Percentiles rank a stretch among this genome's conserved stretches.
Evolutionary conservation across 1,140 invertebrate species (phyloP).

Genomic region (Aphaenogaster floridana): DNA sequence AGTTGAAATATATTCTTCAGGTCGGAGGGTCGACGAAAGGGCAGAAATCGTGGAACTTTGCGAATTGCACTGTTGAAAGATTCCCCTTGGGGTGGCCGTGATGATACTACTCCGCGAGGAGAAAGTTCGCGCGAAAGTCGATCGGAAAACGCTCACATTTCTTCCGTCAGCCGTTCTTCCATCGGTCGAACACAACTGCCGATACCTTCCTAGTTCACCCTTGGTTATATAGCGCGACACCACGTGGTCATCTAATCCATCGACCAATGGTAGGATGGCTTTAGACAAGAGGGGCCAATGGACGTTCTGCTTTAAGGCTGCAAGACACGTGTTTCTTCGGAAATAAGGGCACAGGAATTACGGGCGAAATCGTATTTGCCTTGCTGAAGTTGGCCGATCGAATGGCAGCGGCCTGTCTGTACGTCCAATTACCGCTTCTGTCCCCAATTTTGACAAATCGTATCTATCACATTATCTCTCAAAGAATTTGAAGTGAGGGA

Average conservation of each 20-base stretch:
- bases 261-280: conserved; percentile 80
- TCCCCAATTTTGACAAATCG: conserved; percentile 18
- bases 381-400: conserved; percentile 71
- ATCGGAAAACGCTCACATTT: conserved; percentile 76
- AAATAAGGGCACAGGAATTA: conserved; percentile 81
- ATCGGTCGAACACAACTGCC: conserved; percentile 82
- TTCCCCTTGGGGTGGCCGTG: background rate
- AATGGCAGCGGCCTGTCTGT: conserved; percentile 56
- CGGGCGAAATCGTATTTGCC: conserved; percentile 77
- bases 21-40: background rate
- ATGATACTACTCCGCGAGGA: conserved; percentile 66
- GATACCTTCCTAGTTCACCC: conserved; percentile 82
- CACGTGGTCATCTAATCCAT: conserved; percentile 86
- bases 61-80: conserved; percentile 59
- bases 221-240: conserved; percentile 85
- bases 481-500: conserved; percentile 5
- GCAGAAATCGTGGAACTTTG: conserved; percentile 39
- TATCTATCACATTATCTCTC: background rate
- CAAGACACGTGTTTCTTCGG: conserved; percentile 81
- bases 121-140: conserved; percentile 52
- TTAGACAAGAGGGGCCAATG: conserved; percentile 78
- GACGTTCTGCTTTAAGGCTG: conserved; percentile 71
- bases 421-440: background rate
- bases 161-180: conserved; percentile 63
- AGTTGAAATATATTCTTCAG: conserved; percentile 19